phyloP scores from a whole-genome alignment of 2,888 invertebrate genomes.

The Protonemura montana region DNA sequence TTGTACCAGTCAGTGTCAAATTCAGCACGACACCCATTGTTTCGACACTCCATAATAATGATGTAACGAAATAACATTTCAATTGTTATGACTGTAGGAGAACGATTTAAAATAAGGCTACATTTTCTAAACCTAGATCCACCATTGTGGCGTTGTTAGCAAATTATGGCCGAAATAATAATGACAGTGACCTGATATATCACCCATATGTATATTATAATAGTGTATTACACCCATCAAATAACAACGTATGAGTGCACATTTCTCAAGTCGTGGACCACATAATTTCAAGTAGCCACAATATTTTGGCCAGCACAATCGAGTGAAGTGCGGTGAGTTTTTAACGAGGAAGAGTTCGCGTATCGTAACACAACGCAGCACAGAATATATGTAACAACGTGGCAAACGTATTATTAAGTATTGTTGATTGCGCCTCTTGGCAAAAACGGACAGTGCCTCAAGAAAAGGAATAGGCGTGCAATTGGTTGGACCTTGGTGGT shows the following conservation, averaged over 20 bases:
- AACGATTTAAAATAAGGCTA: background rate
- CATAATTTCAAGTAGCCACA: background rate
- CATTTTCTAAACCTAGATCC: background rate
- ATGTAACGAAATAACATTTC: background rate
- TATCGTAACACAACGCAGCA: background rate
- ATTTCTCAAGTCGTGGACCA: background rate
- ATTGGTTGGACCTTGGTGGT: background rate
- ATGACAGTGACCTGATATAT: background rate
- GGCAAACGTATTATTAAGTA: background rate
- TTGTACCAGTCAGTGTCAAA: background rate
- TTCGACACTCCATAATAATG: background rate
- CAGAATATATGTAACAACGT: background rate
- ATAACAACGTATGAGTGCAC: background rate
- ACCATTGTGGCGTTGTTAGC: background rate
- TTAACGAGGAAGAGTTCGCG: background rate
- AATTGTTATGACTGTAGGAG: background rate
- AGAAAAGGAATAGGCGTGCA: background rate
- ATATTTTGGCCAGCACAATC: background rate
- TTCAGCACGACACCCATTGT: background rate
- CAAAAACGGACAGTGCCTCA: background rate
- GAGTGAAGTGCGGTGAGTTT: background rate
- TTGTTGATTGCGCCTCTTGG: background rate
- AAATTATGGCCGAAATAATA: background rate
- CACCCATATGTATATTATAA: background rate
- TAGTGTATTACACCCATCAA: background rate